These are phyloP conservation scores for Brachionus manjavacas DNA, from an alignment of 1,140 invertebrate species.

Conservation along the genomic window DNA sequence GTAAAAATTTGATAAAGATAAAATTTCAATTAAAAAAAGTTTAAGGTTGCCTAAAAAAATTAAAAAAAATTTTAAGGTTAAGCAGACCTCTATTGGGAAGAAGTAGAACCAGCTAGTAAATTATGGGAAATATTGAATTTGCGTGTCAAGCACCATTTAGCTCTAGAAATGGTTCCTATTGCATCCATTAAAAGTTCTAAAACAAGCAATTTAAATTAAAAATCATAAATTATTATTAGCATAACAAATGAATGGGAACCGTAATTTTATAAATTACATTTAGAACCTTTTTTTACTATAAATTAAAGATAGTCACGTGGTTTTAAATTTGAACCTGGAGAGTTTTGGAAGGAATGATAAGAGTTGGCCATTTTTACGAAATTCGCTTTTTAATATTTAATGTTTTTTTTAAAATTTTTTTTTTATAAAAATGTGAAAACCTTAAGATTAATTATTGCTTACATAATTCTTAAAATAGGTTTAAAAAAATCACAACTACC, in stretches of 20 bases:
- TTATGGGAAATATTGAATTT: not conserved
- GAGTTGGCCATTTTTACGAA: not conserved
- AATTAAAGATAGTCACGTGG: not conserved
- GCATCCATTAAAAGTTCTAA: not conserved
- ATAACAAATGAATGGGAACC: not conserved
- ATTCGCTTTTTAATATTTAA: no score
- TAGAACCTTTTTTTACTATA: not conserved
- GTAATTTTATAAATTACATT: not conserved
- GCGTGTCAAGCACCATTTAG: not conserved
- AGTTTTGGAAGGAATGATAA: no score
- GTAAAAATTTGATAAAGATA: not conserved
- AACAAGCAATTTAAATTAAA: not conserved
- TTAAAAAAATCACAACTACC: no score
- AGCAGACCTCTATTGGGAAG: not conserved
- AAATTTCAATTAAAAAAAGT: not conserved
- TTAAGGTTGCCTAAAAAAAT: not conserved
- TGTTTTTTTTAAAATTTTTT: no score
- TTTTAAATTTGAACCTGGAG: not conserved
- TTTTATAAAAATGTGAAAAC: no score
- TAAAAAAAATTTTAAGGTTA: not conserved
- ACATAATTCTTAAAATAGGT: no score
- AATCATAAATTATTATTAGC: slow-evolving; percentile 6
- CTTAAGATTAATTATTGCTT: no score
- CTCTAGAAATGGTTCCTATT: not conserved
- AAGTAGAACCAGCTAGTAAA: not conserved